Conservation (phyloP, 2,888 invertebrate genomes). For the Drosophila pegasa region DNA sequence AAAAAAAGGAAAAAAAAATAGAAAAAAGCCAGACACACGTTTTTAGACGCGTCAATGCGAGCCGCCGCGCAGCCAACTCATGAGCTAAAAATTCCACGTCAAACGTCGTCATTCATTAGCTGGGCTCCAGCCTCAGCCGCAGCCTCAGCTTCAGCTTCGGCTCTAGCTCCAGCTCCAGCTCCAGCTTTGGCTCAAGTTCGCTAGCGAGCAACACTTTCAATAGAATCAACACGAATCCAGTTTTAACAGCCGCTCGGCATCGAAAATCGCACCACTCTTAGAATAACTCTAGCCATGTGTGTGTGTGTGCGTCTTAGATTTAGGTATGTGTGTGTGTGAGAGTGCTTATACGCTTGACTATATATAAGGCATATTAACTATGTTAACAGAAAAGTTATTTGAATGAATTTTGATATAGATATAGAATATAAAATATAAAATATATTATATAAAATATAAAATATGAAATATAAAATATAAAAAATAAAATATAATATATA, state of each 20-base stretch:
- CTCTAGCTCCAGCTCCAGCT: not conserved
- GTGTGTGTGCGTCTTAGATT: constrained; percentile 3
- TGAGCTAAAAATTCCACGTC: constrained; percentile 74
- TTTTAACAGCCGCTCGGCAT: constrained; percentile 51
- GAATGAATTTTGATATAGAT: not conserved
- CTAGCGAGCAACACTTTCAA: constrained; percentile 70
- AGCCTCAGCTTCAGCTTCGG: constrained; percentile 14
- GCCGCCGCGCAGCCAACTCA: constrained; percentile 55
- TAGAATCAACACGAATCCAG: constrained; percentile 73
- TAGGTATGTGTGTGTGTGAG: constrained; percentile 11
- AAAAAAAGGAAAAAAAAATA: constrained; percentile 29
- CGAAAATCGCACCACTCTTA: constrained; percentile 46
- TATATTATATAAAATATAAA: not conserved
- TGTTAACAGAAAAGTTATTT: not conserved
- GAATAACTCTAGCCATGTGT: constrained; percentile 21
- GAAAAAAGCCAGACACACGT: constrained; percentile 23
- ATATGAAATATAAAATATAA: not conserved
- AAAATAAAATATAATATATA: too few relatives aligned
- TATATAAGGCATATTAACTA: constrained; percentile 6
- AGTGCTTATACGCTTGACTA: constrained; percentile 9
- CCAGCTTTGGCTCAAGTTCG: constrained; percentile 19
- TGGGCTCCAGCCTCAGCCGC: constrained; percentile 11
- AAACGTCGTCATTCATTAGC: constrained; percentile 75
- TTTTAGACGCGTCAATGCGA: constrained; percentile 25
- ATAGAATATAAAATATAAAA: not conserved